Conservation (phyloP, 2,113 vertebrate genomes). For the Panurus biarmicus region DNA sequence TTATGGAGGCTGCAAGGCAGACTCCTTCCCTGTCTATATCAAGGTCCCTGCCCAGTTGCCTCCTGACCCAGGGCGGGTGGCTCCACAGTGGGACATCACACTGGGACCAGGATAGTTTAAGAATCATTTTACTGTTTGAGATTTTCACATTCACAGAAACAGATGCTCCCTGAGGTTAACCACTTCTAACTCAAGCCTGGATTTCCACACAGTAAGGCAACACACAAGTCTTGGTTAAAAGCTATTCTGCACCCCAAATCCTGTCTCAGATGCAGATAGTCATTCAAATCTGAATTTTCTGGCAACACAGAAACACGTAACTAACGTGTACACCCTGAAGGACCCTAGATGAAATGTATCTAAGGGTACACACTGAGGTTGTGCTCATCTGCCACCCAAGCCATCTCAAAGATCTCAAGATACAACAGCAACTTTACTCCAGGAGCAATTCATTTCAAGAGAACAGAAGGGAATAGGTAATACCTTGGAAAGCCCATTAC, state of each 20-base stretch:
- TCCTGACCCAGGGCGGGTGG: accelerated
- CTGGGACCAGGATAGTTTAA: not conserved
- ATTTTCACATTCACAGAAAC: not conserved
- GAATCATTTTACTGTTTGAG: not conserved
- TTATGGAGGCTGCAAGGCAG: not conserved
- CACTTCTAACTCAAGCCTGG: not conserved
- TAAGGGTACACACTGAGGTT: not conserved
- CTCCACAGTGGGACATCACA: accelerated
- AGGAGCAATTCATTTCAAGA: not conserved
- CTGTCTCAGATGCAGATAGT: not conserved
- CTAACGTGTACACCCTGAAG: not conserved
- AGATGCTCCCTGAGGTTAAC: not conserved
- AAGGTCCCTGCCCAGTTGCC: not conserved
- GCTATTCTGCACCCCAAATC: not conserved
- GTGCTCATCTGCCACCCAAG: not conserved
- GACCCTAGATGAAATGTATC: not conserved
- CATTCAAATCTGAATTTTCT: not conserved
- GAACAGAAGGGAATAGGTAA: not conserved
- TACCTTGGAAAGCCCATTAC: not conserved
- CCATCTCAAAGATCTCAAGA: not conserved
- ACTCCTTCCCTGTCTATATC: not conserved
- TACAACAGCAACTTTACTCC: not conserved
- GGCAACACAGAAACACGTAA: not conserved
- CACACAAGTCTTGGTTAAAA: not conserved
- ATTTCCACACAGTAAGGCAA: not conserved